phyloP scores from a whole-genome alignment of 2,888 invertebrate species.

The Stratiomys singularior region DNA sequence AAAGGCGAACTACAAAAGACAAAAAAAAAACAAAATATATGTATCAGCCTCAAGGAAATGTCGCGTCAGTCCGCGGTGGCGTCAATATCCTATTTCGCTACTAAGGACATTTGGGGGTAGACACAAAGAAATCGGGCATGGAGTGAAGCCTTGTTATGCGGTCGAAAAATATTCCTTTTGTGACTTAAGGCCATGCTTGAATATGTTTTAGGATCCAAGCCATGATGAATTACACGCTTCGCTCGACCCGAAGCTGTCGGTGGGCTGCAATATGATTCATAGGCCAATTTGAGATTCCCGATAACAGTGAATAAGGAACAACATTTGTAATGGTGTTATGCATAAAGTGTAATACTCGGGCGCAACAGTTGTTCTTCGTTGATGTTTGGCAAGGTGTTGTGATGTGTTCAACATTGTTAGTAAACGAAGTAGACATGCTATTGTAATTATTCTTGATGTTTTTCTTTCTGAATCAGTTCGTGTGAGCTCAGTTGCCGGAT shows the following conservation, averaged over 20 bases:
- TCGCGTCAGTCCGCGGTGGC: constrained; percentile 3
- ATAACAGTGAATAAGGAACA: constrained; percentile 7
- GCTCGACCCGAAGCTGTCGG: too few species aligned
- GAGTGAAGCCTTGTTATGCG: background rate
- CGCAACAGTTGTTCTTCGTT: background rate
- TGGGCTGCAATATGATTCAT: background rate
- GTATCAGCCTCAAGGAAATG: constrained; percentile 45
- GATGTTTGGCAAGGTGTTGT: too few species aligned
- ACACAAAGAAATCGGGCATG: too few species aligned
- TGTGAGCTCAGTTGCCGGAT: too few species aligned
- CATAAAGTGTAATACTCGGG: background rate
- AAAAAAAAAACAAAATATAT: too few species aligned
- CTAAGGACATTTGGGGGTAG: too few species aligned
- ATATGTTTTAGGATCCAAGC: constrained; percentile 9
- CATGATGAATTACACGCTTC: background rate
- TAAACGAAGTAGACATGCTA: too few species aligned
- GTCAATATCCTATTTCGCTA: background rate
- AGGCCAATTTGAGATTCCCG: background rate
- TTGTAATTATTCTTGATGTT: too few species aligned
- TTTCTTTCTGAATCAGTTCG: too few species aligned
- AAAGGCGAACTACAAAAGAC: too few species aligned
- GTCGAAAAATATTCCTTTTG: constrained; percentile 1
- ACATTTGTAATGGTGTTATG: constrained; percentile 8
- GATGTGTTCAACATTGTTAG: too few species aligned
- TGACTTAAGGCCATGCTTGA: constrained; percentile 3